Conservation (phyloP, 2,888 invertebrate genomes). For the Scaptomyza polygonia region DNA sequence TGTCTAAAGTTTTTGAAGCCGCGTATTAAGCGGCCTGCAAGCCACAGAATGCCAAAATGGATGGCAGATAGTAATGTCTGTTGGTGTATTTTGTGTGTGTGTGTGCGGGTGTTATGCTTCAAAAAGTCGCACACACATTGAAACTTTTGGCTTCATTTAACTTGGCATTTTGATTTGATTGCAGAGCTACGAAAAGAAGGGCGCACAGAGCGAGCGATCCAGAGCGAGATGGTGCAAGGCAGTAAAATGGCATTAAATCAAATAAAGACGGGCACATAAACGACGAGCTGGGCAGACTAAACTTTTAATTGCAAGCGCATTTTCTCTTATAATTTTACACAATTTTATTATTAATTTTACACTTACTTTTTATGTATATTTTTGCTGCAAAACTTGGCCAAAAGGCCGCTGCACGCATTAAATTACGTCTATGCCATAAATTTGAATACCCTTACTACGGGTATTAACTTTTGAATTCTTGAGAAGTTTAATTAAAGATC, state of each 20-base stretch:
- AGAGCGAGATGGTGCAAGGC: neutral
- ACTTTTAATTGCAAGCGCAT: slow-evolving; percentile 65
- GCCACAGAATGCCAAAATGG: slow-evolving; percentile 54
- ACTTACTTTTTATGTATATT: slow-evolving; percentile 7
- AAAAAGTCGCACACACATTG: slow-evolving; percentile 45
- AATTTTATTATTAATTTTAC: slow-evolving; percentile 22
- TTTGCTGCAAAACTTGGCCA: slow-evolving; percentile 14
- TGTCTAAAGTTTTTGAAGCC: slow-evolving; percentile 76
- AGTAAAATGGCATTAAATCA: slow-evolving; percentile 58
- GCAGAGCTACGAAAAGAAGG: slow-evolving; percentile 23
- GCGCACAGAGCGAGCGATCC: too few relatives aligned
- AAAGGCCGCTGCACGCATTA: slow-evolving; percentile 2
- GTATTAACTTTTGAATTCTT: neutral
- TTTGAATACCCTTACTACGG: neutral
- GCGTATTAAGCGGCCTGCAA: slow-evolving; percentile 63
- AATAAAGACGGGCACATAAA: slow-evolving; percentile 55
- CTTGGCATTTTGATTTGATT: slow-evolving; percentile 69
- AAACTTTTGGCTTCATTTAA: slow-evolving; percentile 67
- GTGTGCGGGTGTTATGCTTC: slow-evolving; percentile 29
- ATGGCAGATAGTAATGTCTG: slow-evolving; percentile 23
- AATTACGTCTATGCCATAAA: slow-evolving; percentile 30
- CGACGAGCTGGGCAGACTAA: slow-evolving; percentile 29
- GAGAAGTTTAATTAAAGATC: too few relatives aligned
- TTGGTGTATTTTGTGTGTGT: slow-evolving; percentile 1
- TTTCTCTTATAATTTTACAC: slow-evolving; percentile 33